These are phyloP conservation scores for Cosmorhoe ocellata DNA, from an alignment of 2,888 invertebrate genomes.

Conservation along the genomic window DNA sequence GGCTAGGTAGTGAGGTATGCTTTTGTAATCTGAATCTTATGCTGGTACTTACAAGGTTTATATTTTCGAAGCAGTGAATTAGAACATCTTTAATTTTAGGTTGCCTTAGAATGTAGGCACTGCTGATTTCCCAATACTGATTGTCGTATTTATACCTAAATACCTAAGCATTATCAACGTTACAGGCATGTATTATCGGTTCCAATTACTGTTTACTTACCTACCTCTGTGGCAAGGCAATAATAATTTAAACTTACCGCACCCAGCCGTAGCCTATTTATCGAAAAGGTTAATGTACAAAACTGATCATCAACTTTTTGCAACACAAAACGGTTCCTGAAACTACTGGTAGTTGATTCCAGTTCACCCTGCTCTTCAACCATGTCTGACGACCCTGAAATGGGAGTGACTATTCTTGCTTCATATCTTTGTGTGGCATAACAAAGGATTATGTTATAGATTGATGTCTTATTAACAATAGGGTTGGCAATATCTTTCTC, in stretches of 20 bases:
- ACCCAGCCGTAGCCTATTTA: background rate
- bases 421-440: background rate
- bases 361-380: slow-evolving; percentile 19
- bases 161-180: no score
- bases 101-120: background rate
- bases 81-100: slow-evolving; percentile 4
- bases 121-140: no score
- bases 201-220: no score
- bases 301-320: background rate
- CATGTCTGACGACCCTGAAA: slow-evolving; percentile 12
- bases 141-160: no score
- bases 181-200: no score
- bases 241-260: no score
- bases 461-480: slow-evolving; percentile 14
- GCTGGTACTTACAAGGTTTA: slow-evolving; percentile 1
- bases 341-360: slow-evolving; percentile 21
- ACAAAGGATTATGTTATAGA: slow-evolving; percentile 19
- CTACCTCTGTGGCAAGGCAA: no score
- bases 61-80: slow-evolving; percentile 4
- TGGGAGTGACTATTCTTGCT: slow-evolving; percentile 6
- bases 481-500: slow-evolving; percentile 6
- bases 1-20: slow-evolving; percentile 20
- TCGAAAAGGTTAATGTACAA: slow-evolving; percentile 6
- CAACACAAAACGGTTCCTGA: slow-evolving; percentile 19
- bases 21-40: slow-evolving; percentile 16